Conservation (phyloP, 2,113 vertebrate genomes). For the Motacilla tschutschensis region DNA sequence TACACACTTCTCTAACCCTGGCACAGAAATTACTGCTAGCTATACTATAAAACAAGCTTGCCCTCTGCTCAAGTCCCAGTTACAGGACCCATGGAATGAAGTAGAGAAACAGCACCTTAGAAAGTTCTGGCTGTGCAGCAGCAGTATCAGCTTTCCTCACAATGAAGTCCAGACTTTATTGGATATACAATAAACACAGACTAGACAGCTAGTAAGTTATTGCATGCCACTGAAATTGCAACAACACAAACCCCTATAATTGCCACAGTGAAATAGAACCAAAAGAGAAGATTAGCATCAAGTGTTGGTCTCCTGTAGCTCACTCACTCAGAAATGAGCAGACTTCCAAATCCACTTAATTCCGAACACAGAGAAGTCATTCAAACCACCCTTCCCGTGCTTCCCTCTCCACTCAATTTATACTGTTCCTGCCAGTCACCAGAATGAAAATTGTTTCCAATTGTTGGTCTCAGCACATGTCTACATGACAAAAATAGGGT, state of each 20-base stretch:
- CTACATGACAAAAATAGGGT: neutral
- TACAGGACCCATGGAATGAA: neutral
- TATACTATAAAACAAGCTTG: neutral
- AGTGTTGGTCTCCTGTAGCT: neutral
- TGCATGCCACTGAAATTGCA: neutral
- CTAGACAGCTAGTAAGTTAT: neutral
- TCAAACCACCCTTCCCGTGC: neutral
- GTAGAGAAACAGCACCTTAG: neutral
- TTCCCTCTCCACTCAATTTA: neutral
- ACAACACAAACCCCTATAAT: neutral
- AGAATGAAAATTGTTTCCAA: neutral
- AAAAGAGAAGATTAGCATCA: neutral
- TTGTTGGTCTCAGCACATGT: neutral
- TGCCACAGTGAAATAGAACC: neutral
- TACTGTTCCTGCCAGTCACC: neutral
- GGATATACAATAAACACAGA: neutral
- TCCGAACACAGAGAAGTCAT: neutral
- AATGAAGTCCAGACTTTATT: neutral
- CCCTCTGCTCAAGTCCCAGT: neutral
- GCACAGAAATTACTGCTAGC: neutral
- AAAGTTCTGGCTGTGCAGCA: neutral
- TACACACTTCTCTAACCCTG: neutral
- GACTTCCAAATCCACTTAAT: neutral
- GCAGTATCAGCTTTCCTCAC: neutral
- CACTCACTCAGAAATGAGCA: neutral